Percentiles rank a stretch among this genome's conserved stretches.
Evolutionary conservation across 2,113 vertebrate genomes (phyloP).

Genomic region (Theristicus caerulescens): DNA sequence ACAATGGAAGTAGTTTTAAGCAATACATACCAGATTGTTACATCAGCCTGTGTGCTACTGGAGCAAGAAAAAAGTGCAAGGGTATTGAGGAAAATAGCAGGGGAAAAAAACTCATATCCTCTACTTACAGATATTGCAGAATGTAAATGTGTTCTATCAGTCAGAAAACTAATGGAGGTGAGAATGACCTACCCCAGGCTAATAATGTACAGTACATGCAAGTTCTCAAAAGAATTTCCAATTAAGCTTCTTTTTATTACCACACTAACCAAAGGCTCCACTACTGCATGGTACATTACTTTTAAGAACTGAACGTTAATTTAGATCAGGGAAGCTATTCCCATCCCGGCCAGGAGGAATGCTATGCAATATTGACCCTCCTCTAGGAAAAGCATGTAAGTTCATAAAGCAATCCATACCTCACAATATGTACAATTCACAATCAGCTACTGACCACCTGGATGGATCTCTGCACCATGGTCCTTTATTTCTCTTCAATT

Average conservation of each 20-base stretch:
- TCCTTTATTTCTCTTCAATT: neutral
- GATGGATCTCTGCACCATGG: neutral
- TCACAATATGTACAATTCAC: neutral
- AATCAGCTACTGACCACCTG: neutral
- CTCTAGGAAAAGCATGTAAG: neutral
- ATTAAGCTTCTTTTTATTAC: conserved; percentile 49
- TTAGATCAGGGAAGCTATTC: neutral
- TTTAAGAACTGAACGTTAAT: conserved; percentile 21
- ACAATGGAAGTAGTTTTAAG: conserved; percentile 29
- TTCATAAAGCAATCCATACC: neutral
- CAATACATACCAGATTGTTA: conserved; percentile 5
- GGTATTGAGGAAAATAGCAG: neutral
- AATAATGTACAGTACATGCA: conserved; percentile 15
- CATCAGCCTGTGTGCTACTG: neutral
- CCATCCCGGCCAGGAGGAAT: neutral
- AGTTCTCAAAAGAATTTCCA: conserved; percentile 42
- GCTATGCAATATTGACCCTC: neutral
- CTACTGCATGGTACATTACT: conserved; percentile 22
- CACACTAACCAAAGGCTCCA: neutral
- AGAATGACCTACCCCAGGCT: conserved; percentile 21
- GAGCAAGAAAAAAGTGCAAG: neutral
- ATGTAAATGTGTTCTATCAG: neutral
- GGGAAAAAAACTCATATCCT: neutral
- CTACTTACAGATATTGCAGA: neutral
- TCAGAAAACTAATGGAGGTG: conserved; percentile 26